A percentile compares a stretch with the other conserved stretches of the same genome.
phyloP scores from a whole-genome alignment of 2,888 invertebrate genomes.

The Oscheius myriophilus region DNA sequence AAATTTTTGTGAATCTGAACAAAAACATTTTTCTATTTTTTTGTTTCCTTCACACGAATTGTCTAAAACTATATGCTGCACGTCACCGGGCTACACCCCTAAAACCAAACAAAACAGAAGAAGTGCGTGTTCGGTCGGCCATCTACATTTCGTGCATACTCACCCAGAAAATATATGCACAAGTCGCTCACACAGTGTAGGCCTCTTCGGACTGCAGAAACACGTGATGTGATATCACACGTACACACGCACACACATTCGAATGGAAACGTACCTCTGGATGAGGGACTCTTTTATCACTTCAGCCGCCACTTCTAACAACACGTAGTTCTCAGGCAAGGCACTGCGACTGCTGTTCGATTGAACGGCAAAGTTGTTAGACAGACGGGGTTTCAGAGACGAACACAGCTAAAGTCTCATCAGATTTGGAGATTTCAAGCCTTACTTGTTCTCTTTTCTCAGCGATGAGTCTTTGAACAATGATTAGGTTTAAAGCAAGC shows the following conservation, averaged over 20 bases:
- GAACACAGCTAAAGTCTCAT: conserved; percentile 38
- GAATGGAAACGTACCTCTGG: conserved; percentile 37
- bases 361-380: conserved; percentile 25
- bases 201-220: conserved; percentile 8
- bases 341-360: conserved; percentile 13
- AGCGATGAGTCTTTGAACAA: conserved; percentile 51
- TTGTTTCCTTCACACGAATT: too few species aligned
- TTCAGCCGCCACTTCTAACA: conserved; percentile 52
- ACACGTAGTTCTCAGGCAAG: conserved; percentile 51
- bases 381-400: conserved; percentile 35
- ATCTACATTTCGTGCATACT: not conserved
- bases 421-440: not conserved
- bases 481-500: conserved; percentile 51
- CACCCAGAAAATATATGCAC: conserved; percentile 20
- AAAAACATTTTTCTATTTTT: too few species aligned
- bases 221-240: too few species aligned
- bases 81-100: too few species aligned
- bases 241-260: too few species aligned
- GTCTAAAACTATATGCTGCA: too few species aligned
- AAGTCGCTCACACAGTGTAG: conserved; percentile 17
- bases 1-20: too few species aligned
- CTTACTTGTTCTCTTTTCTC: conserved; percentile 53
- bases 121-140: too few species aligned
- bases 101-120: too few species aligned
- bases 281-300: conserved; percentile 54